Conservation (phyloP, 1,140 invertebrate genomes). For the Ceratoteleas bidentatus region DNA sequence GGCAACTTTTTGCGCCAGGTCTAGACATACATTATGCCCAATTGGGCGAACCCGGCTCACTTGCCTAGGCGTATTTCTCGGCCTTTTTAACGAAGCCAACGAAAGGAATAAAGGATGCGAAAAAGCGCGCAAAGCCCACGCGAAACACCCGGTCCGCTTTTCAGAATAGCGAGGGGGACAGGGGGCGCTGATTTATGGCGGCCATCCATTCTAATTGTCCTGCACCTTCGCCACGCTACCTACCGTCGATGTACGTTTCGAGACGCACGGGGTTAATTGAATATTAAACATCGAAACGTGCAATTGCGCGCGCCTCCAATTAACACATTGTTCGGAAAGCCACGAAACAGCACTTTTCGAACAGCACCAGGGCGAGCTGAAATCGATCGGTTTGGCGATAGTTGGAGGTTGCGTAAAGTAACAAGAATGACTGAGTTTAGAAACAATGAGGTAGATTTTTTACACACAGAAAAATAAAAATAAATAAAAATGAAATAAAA, state of each 20-base stretch:
- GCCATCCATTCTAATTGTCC: conserved; percentile 82
- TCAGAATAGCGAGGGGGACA: conserved; percentile 38
- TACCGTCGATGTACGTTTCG: conserved; percentile 72
- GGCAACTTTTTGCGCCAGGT: conserved; percentile 37
- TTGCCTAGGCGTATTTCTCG: conserved; percentile 59
- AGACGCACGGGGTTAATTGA: conserved; percentile 75
- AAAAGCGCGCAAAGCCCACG: conserved; percentile 64
- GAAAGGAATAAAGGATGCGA: conserved; percentile 63
- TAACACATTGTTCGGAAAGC: neutral
- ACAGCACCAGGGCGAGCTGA: no score
- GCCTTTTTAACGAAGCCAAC: conserved; percentile 65
- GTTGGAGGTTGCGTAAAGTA: no score
- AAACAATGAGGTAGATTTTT: no score
- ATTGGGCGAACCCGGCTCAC: conserved; percentile 46
- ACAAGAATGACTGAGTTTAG: no score
- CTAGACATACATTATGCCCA: conserved; percentile 65
- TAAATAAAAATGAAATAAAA: no score
- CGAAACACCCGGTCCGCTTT: conserved; percentile 64
- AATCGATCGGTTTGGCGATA: no score
- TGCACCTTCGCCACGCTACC: conserved; percentile 77
- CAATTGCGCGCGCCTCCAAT: conserved; percentile 16
- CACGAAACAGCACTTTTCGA: no score
- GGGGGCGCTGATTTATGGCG: conserved; percentile 79
- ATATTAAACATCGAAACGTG: conserved; percentile 75
- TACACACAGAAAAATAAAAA: no score